These are phyloP conservation scores for Aelia acuminata DNA, from an alignment of 2,888 invertebrate genomes.

Conservation along the genomic window DNA sequence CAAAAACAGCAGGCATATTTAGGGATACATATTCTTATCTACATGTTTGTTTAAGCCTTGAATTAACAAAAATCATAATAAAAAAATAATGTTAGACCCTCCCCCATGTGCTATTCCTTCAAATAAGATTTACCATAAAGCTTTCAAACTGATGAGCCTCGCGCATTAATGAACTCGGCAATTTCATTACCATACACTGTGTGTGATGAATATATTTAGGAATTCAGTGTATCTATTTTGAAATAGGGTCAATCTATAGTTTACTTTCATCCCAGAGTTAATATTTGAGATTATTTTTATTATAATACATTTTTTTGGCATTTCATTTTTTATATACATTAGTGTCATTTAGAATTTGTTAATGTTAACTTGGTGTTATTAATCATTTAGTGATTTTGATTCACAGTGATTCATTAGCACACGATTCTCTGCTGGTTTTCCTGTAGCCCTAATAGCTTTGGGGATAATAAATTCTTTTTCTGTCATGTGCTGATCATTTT, in stretches of 20 bases:
- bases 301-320: too few species aligned
- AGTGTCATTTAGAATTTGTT: too few species aligned
- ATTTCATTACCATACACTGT: neutral
- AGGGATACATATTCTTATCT: neutral
- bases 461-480: neutral
- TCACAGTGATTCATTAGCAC: neutral
- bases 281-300: too few species aligned
- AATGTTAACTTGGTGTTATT: too few species aligned
- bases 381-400: too few species aligned
- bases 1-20: too few species aligned
- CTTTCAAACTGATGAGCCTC: neutral
- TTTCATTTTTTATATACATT: too few species aligned
- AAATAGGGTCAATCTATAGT: neutral
- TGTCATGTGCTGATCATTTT: constrained; percentile 15
- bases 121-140: neutral
- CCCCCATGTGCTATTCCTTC: neutral
- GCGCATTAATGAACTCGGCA: neutral
- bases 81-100: too few species aligned
- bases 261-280: neutral
- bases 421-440: neutral
- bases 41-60: neutral
- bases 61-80: neutral
- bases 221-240: neutral
- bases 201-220: neutral
- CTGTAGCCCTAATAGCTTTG: neutral